These are phyloP conservation scores for Cerceris ruficornis DNA, from an alignment of 2,888 invertebrate genomes.

Conservation along the genomic window DNA sequence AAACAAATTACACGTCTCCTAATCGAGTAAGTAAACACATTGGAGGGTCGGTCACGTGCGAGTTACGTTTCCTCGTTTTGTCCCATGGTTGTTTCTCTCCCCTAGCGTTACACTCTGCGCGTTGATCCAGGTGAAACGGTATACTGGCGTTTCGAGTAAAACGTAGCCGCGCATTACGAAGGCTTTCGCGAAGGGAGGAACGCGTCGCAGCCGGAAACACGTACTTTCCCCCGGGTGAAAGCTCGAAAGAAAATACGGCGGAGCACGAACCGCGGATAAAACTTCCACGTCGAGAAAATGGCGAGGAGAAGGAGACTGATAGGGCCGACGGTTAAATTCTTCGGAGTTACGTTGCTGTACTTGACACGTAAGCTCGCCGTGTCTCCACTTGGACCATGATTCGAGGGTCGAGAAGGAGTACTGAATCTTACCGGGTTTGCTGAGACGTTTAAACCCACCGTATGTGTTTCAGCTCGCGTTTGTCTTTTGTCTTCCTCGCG, in stretches of 20 bases:
- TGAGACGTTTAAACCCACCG: not conserved
- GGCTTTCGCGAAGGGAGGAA: slow-evolving; percentile 27
- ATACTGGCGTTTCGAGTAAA: not conserved
- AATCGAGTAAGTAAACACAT: no score
- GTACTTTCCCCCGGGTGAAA: slow-evolving; percentile 32
- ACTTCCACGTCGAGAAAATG: not conserved
- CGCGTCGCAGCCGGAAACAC: slow-evolving; percentile 40
- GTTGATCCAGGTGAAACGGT: slow-evolving; percentile 26
- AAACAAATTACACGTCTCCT: no score
- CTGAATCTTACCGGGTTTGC: slow-evolving; percentile 9
- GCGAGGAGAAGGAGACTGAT: not conserved
- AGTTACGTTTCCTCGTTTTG: not conserved
- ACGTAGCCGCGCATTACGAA: slow-evolving; percentile 24
- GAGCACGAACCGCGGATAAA: slow-evolving; percentile 16
- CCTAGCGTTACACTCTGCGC: not conserved
- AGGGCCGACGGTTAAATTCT: slow-evolving; percentile 34
- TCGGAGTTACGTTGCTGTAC: slow-evolving; percentile 22
- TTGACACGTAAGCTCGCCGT: slow-evolving; percentile 29
- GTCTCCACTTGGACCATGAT: slow-evolving; percentile 29
- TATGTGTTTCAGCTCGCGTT: slow-evolving; percentile 24
- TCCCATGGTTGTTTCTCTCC: not conserved
- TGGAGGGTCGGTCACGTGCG: no score
- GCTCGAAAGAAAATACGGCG: slow-evolving; percentile 22
- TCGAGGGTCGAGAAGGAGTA: slow-evolving; percentile 12
- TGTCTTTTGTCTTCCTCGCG: slow-evolving; percentile 8